Conservation (phyloP, 2,888 invertebrate species). For the Polyommatus iphigenia region DNA sequence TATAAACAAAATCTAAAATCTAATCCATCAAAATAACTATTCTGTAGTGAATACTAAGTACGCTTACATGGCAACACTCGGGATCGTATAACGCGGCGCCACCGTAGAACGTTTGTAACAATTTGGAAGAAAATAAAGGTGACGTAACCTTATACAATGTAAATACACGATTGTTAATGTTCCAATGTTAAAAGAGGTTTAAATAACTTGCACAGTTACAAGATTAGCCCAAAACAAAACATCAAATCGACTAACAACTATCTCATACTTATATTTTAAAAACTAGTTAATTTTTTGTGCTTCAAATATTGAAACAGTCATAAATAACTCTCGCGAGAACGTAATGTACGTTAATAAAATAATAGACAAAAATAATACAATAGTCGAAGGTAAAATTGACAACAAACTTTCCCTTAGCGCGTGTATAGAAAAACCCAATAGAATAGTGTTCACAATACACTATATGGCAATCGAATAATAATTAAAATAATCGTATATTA, state of each 20-base stretch:
- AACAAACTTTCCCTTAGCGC: constrained; percentile 13
- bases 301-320: constrained; percentile 37
- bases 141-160: constrained; percentile 30
- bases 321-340: constrained; percentile 28
- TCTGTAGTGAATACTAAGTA: constrained; percentile 38
- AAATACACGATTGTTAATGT: constrained; percentile 27
- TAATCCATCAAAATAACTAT: constrained; percentile 38
- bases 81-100: constrained; percentile 47
- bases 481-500: neutral
- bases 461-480: neutral
- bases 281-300: constrained; percentile 49
- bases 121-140: constrained; percentile 32
- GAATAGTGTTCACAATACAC: constrained; percentile 7
- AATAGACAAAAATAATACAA: constrained; percentile 29
- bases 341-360: constrained; percentile 29
- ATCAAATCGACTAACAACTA: constrained; percentile 51
- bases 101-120: constrained; percentile 35
- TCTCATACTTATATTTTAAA: constrained; percentile 46
- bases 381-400: constrained; percentile 11
- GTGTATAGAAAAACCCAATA: neutral
- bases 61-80: constrained; percentile 43
- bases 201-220: constrained; percentile 36
- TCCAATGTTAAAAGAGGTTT: constrained; percentile 27
- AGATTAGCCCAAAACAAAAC: constrained; percentile 44
- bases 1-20: constrained; percentile 45